Base-by-base conservation (phyloP, 2,888 invertebrate genomes). In the Toxonevra muliebris region DNA sequence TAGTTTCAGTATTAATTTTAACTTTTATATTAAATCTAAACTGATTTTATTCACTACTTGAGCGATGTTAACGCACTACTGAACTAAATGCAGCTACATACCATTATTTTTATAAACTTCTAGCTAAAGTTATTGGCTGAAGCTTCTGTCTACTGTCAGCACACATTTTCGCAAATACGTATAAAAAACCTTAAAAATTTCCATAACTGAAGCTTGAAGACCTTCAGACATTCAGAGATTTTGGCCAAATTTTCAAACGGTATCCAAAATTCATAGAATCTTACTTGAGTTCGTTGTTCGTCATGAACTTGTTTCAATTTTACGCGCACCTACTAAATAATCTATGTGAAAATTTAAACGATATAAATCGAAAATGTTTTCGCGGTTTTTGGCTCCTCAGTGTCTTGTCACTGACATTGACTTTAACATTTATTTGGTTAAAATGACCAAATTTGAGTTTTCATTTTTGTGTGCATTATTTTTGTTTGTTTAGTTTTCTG, bases 191-290 rank as follows among this genome's bases (percentile, higher is more conserved):
- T 61, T 42, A 13, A 53, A 61, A 52, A 73, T 75, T 76, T 71
- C 74, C 77, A 76, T 78, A 76, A 65, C 66, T 72, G 69, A 75
- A 73, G 74, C 68, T 60, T 63, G 75, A 70, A 79, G 79, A 77
- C 79, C 78, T 78, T 80, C 78, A 45, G 42, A 17, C 48, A 41
- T 15, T 79, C 79, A 45, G 30, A 17, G 41, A 41, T 17, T 54
- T 48, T 61, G 45, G 8, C 15, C 17, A 67, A 13, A n/a, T 15
- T 15, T 62, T 57, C 30, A 30, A 11, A 20, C 19, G 20, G 43
- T 30, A 30, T 30, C 30, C 30, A 30, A 30, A 30, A 30, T 30
- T 30, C 30, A 30, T 30, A 30, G 48, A 13, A 48, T 48, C 15
- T 15, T 10, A 15, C 15, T 11, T 48, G 5, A 48, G n/a, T 48